A percentile compares a stretch with the other conserved stretches of the same genome.
phyloP scores from a whole-genome alignment of 2,113 vertebrate genomes.

The Salvelinus sp. region DNA sequence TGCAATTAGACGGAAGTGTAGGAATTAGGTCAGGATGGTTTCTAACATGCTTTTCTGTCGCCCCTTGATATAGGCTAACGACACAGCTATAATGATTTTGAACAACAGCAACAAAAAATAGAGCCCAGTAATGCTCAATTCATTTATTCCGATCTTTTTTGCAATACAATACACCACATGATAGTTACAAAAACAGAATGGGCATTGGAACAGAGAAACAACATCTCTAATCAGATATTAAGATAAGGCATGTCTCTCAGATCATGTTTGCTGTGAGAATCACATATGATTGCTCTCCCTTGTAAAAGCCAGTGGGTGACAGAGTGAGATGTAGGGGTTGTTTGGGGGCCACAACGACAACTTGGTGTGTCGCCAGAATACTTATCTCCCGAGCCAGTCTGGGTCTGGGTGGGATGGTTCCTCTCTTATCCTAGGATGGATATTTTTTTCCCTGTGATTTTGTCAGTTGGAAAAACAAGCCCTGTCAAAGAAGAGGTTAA shows the following conservation, averaged over 20 bases:
- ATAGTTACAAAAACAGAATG: background rate
- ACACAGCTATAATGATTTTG: too few relatives aligned
- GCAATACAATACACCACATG: too few relatives aligned
- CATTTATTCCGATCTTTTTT: too few relatives aligned
- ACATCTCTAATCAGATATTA: slow-evolving; percentile 1
- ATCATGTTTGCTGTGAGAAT: slow-evolving; percentile 26
- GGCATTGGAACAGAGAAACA: background rate
- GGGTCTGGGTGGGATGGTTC: slow-evolving; percentile 5
- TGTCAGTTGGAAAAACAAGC: background rate
- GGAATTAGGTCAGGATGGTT: too few relatives aligned
- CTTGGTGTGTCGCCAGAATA: slow-evolving; percentile 31
- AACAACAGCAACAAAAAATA: background rate
- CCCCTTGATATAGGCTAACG: too few relatives aligned
- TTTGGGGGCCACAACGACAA: background rate
- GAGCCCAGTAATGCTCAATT: background rate
- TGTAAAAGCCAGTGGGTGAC: slow-evolving; percentile 13
- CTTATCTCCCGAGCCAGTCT: slow-evolving; percentile 17
- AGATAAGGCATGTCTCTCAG: slow-evolving; percentile 4
- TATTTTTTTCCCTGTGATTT: background rate
- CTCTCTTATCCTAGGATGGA: background rate
- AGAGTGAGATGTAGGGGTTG: slow-evolving; percentile 17
- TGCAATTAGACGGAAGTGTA: too few relatives aligned
- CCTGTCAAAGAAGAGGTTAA: background rate
- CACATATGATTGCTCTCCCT: slow-evolving; percentile 25
- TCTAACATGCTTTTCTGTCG: too few relatives aligned